Base-by-base conservation (phyloP, 1,140 invertebrate species). In the Hydropsyche tenuis region DNA sequence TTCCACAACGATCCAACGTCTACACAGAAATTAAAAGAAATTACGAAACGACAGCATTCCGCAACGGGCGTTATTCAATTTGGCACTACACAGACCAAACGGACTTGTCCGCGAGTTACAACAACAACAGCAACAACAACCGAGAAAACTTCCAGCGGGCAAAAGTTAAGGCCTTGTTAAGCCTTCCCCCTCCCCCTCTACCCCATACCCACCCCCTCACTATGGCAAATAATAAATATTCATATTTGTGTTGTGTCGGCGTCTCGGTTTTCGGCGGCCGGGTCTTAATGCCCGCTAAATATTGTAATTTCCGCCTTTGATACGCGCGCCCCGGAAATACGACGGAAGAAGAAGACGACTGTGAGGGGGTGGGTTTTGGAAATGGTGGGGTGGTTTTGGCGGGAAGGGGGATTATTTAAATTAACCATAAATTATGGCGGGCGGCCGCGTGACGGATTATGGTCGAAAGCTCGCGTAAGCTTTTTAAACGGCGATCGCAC, bases 401-500 rank as follows among this genome's bases (percentile, higher is more conserved):
- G 48, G 22, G 14, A 72, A 11, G 60, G 30, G 75, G 70, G 69
- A 77, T 77, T 77, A 77, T 77, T 77, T 75, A 77, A 77, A 75
- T 75, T 74, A 73, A 77, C 56, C 76, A 77, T 77, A 77, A 74
- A 77, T 75, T 77, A 77, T 70, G 56, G 60, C 73, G 56, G 60
- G 64, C 66, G 48, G 74, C 74, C 74, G 76, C 76, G 30, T 74
- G 76, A 77, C 65, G 73, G 73, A 77, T 77, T 74, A 77, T 60
- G 73, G 30, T 70, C 65, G 70, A 77, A 74, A 77, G 76, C 76
- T 66, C 37, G 64, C 23, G 73, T 77, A 73, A 75, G 73, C 65
- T 66, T 73, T 66, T 42, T 42, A 51, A 69, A 65, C 3, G 46
- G 51, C 69, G 74, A 69, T 65, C 56, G 72, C 30, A 4, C 5